A percentile compares a stretch with the other conserved stretches of the same genome.
These are phyloP conservation scores for Drosophila sordidula DNA, from an alignment of 2,888 invertebrate genomes.

Conservation along the genomic window DNA sequence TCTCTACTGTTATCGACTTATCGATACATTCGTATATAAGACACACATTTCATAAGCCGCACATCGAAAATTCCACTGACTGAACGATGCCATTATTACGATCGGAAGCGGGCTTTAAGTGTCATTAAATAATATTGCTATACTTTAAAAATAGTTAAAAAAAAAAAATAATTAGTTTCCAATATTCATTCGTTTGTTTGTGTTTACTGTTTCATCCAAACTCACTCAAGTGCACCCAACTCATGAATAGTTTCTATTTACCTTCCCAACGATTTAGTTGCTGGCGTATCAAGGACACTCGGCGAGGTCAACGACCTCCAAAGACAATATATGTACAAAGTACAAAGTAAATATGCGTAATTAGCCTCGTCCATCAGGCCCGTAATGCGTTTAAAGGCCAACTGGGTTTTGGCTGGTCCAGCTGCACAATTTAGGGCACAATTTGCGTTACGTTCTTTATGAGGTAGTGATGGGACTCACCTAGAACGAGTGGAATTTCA, in stretches of 20 bases:
- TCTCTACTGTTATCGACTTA: slow-evolving; percentile 2
- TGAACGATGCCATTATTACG: background rate
- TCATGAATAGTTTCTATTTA: background rate
- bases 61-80: background rate
- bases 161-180: too few relatives aligned
- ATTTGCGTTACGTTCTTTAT: slow-evolving; percentile 32
- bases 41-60: background rate
- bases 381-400: background rate
- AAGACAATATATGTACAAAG: background rate
- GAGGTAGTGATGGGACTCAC: slow-evolving; percentile 66
- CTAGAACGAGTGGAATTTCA: slow-evolving; percentile 62
- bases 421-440: slow-evolving; percentile 8
- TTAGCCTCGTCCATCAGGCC: too few relatives aligned
- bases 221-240: background rate
- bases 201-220: too few relatives aligned
- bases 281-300: background rate
- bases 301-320: background rate
- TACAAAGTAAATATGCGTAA: too few relatives aligned
- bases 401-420: slow-evolving; percentile 8
- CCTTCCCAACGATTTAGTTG: background rate
- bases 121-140: too few relatives aligned
- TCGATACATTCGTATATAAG: background rate
- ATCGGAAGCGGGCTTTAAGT: background rate
- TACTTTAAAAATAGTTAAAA: too few relatives aligned
- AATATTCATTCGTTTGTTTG: too few relatives aligned